phyloP scores from a whole-genome alignment of 2,113 vertebrate genomes.

The Melanerpes formicivorus region DNA sequence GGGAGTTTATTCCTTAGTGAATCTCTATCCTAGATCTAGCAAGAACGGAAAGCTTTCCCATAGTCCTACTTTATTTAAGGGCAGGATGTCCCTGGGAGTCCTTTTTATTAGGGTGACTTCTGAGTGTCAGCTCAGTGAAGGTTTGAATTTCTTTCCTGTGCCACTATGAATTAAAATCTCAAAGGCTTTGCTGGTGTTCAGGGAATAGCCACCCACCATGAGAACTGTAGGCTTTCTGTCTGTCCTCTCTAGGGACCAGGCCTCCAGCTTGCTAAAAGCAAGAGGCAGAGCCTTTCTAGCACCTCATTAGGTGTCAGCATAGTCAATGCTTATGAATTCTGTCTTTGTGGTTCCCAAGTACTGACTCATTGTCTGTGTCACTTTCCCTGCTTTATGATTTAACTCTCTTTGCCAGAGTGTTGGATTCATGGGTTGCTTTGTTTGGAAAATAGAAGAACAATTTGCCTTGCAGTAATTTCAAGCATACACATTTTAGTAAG shows the following conservation, averaged over 20 bases:
- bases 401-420: background rate
- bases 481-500: background rate
- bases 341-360: background rate
- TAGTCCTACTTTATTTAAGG: background rate
- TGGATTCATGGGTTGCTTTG: background rate
- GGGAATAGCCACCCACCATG: background rate
- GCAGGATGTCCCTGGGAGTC: background rate
- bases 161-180: background rate
- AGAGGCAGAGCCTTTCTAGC: background rate
- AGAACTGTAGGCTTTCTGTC: background rate
- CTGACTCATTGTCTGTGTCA: background rate
- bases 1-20: background rate
- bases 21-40: background rate
- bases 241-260: too few species aligned
- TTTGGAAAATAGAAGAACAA: background rate
- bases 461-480: background rate
- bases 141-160: background rate
- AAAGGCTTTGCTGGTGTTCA: background rate
- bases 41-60: background rate
- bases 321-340: background rate
- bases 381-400: background rate
- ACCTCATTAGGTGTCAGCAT: background rate
- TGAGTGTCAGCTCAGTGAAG: background rate
- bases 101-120: background rate
- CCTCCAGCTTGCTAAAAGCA: background rate